A percentile compares a stretch with the other conserved stretches of the same genome.
phyloP scores from a whole-genome alignment of 2,888 invertebrate species.

The Chromoteleia sp. region DNA sequence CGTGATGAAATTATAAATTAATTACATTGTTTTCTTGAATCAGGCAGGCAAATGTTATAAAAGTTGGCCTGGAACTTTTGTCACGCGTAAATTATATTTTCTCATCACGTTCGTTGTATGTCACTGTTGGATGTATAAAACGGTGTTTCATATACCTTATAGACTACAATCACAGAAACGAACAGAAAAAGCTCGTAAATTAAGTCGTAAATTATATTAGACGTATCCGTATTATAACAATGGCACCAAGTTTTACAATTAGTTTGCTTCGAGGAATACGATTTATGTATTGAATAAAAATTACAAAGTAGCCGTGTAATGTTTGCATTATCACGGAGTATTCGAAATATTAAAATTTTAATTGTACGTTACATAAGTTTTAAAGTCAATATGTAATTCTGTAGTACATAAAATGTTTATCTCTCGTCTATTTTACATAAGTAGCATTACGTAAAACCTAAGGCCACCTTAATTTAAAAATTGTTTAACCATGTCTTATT shows the following conservation, averaged over 20 bases:
- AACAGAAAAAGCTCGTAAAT: constrained; percentile 68
- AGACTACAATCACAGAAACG: constrained; percentile 59
- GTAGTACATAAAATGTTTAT: constrained; percentile 52
- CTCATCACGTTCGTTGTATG: constrained; percentile 80
- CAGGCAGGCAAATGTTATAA: constrained; percentile 37
- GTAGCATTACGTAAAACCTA: constrained; percentile 50
- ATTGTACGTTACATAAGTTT: constrained; percentile 39
- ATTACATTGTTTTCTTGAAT: constrained; percentile 13
- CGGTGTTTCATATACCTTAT: constrained; percentile 59
- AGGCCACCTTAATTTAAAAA: constrained; percentile 47
- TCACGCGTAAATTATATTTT: constrained; percentile 68
- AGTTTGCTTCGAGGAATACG: constrained; percentile 40
- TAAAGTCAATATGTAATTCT: constrained; percentile 38
- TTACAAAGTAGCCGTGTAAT: constrained; percentile 9
- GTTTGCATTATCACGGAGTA: constrained; percentile 35
- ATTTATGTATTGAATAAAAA: constrained; percentile 43
- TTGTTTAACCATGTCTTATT: constrained; percentile 34
- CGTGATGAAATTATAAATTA: constrained; percentile 18
- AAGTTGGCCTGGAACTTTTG: constrained; percentile 50
- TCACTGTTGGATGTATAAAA: constrained; percentile 76
- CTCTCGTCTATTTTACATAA: constrained; percentile 51
- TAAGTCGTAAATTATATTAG: constrained; percentile 57
- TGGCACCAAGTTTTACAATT: constrained; percentile 58
- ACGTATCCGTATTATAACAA: constrained; percentile 66
- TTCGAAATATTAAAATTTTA: constrained; percentile 52